Base-by-base conservation (phyloP, 2,113 vertebrate genomes). In the Oreochromis spilurus region DNA sequence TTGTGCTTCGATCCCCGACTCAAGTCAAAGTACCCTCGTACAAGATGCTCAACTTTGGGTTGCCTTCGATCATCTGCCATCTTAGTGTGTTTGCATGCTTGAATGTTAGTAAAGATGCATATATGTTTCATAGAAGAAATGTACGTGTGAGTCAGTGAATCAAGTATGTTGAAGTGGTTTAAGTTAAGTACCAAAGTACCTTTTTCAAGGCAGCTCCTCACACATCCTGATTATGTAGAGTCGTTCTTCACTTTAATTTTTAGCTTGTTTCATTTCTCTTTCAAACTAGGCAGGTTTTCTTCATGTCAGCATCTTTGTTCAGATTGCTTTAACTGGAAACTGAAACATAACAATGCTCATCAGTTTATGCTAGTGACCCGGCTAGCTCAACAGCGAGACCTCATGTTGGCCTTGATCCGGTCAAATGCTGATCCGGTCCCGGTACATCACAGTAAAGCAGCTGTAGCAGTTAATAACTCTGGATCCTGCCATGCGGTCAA, bases 131-230 rank as follows among this genome's bases (percentile, higher is more conserved):
- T 36, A n/a, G 1, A 62, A 65, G 2, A 36, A 36, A 36, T 13
- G 34, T 38, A 13, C 1, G 7, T 40, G 34, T 13, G 62, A 67
- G 36, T 67, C 34, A 38, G 62, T 38, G 62, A 38, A 62, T 62
- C 16, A 36, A 65, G 17, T n/a, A 34, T 19, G 16, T 62, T 0
- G 5, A 21, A 0, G 11, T 21, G 34, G 5, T 34, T 62, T 62
- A 29, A 3, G n/a, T 11, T 0, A 24, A 54, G 21, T 26, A 26
- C 2, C 54, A 26, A 31, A 60, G 17, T 16, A 29, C 26, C 1
- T 0, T 65, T 48, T 65, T 65, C n/a, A 65, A 65, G 60, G 34
- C 60, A 65, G 34, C 38, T 43, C 65, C n/a, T 43, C 36, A 14
- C n/a, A 24, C 19, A 5, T 43, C 0, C 62, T 70, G 38, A 62